phyloP scores from a whole-genome alignment of 2,797 vertebrate genomes.

The Artibeus jamaicensis region DNA sequence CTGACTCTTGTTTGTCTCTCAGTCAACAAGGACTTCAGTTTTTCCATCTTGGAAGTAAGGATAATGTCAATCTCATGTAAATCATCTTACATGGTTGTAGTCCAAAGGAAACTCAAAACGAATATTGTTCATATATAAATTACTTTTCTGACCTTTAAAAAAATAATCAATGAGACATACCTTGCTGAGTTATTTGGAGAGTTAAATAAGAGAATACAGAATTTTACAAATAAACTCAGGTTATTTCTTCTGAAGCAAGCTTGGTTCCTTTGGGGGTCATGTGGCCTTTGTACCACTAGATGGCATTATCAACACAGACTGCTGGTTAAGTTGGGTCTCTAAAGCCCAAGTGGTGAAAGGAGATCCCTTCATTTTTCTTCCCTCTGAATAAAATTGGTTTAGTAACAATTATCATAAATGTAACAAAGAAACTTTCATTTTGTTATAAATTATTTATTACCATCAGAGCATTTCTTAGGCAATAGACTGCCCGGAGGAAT shows the following conservation, averaged over 20 bases:
- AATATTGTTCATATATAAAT: background rate
- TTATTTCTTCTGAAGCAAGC: background rate
- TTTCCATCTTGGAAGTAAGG: background rate
- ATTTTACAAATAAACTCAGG: background rate
- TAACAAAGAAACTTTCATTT: background rate
- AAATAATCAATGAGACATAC: background rate
- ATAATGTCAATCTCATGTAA: background rate
- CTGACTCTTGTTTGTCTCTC: background rate
- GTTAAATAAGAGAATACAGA: background rate
- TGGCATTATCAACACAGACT: constrained; percentile 27
- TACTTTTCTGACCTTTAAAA: background rate
- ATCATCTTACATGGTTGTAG: background rate
- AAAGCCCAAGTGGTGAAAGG: background rate
- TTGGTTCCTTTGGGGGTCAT: background rate
- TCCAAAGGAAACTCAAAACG: background rate
- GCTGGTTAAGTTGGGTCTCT: background rate
- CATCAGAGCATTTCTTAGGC: background rate
- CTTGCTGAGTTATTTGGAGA: background rate
- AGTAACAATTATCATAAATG: background rate
- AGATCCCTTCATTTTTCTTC: background rate
- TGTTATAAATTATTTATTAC: background rate
- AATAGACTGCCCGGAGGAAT: background rate
- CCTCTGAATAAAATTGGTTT: background rate
- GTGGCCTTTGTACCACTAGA: background rate
- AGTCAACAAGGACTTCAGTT: background rate